A percentile compares a stretch with the other conserved stretches of the same genome.
phyloP scores from a whole-genome alignment of 2,113 vertebrate genomes.

The Xenopus borealis region DNA sequence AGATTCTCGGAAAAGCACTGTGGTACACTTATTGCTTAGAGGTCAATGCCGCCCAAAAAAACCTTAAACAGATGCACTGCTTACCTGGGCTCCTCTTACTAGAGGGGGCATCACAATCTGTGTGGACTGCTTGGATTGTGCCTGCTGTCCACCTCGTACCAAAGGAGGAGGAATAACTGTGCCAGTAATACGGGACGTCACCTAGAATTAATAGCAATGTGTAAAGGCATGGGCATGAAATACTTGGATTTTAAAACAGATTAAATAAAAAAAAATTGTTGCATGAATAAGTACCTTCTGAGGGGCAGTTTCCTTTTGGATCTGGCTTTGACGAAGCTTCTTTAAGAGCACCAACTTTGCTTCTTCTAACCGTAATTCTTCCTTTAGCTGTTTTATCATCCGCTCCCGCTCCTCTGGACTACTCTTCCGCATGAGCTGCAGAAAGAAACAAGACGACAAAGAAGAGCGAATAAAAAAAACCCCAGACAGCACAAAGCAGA shows the following conservation, averaged over 20 bases:
- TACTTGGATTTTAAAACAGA: not conserved
- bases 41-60: not conserved
- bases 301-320: conserved; percentile 83
- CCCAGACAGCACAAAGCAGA: not conserved
- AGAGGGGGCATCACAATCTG: conserved; percentile 93
- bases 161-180: conserved; percentile 90
- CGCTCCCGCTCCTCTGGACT: conserved; percentile 84
- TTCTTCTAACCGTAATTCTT: conserved; percentile 91
- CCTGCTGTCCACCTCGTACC: conserved; percentile 88
- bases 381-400: conserved; percentile 89
- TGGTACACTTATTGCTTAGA: too few species aligned
- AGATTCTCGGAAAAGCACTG: too few species aligned
- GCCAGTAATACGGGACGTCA: conserved; percentile 76
- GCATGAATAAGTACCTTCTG: conserved; percentile 75
- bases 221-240: not conserved
- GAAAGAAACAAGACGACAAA: not conserved
- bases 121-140: conserved; percentile 78
- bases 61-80: not conserved
- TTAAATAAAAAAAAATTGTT: too few species aligned
- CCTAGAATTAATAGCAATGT: conserved; percentile 44
- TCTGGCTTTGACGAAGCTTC: conserved; percentile 92
- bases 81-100: conserved; percentile 91
- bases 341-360: conserved; percentile 93
- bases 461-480: too few species aligned
- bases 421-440: conserved; percentile 71